Percentiles rank a stretch among this genome's conserved stretches.
phyloP scores from a whole-genome alignment of 1,140 invertebrate genomes.

The Drosophila athabasca region DNA sequence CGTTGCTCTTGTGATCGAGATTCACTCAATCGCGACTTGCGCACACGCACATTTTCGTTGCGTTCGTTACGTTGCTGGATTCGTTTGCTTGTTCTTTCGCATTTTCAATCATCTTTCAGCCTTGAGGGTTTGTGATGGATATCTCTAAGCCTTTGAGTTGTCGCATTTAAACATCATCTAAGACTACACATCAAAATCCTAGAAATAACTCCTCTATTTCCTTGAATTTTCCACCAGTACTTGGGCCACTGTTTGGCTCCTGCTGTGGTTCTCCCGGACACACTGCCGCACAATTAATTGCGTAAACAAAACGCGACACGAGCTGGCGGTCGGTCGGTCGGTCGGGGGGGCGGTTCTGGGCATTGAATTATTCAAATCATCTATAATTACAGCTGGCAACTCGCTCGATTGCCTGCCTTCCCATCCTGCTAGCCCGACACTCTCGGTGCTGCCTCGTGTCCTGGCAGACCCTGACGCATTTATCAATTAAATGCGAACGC shows the following conservation, averaged over 20 bases:
- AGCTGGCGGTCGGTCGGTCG: no score
- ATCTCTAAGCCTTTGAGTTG: no score
- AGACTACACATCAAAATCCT: not conserved
- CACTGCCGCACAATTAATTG: slow-evolving; percentile 73
- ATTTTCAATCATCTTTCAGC: no score
- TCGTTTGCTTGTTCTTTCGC: no score
- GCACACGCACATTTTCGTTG: no score
- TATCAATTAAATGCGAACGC: slow-evolving; percentile 79
- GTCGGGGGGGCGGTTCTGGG: slow-evolving; percentile 20
- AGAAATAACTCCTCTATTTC: not conserved
- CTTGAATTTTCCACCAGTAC: not conserved
- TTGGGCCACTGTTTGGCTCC: slow-evolving; percentile 28
- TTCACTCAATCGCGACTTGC: no score
- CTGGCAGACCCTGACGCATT: slow-evolving; percentile 50
- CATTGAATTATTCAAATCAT: slow-evolving; percentile 80
- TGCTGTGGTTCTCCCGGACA: slow-evolving; percentile 31
- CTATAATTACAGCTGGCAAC: slow-evolving; percentile 73
- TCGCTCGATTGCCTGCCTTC: slow-evolving; percentile 22
- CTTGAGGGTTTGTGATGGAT: no score
- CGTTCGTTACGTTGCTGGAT: no score
- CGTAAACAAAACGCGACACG: slow-evolving; percentile 71
- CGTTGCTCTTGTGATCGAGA: no score
- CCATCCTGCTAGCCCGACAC: not conserved
- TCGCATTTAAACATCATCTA: no score
- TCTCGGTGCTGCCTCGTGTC: not conserved